Evolutionary conservation across 2,888 invertebrate genomes (phyloP).

Genomic region (Pristionchus fissidentatus): DNA sequence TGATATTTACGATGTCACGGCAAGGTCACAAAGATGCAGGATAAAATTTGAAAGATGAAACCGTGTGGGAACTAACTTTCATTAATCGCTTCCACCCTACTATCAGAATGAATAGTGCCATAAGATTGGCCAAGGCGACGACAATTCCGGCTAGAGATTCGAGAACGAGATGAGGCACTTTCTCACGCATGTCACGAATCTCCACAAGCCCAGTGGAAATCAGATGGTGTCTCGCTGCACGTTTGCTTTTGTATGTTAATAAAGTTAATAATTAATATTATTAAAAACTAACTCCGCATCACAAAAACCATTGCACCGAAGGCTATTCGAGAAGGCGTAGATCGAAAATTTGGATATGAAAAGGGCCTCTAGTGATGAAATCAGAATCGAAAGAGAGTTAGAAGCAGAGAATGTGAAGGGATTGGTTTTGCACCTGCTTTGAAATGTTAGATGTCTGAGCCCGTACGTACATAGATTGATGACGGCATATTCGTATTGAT

Average conservation of each 20-base stretch:
- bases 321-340: no score
- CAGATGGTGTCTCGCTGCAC: background rate
- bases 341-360: no score
- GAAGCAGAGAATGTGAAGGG: no score
- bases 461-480: no score
- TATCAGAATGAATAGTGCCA: background rate
- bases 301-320: background rate
- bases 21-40: no score
- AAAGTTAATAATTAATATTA: background rate
- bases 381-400: no score
- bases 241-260: background rate
- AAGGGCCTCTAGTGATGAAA: no score
- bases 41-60: no score
- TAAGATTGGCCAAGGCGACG: background rate
- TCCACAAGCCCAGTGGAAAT: background rate
- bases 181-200: background rate
- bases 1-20: no score
- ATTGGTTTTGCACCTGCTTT: no score
- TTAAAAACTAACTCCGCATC: background rate
- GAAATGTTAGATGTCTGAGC: no score
- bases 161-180: background rate
- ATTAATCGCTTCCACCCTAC: background rate
- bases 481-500: no score
- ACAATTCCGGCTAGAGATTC: background rate
- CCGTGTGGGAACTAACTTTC: background rate